Evolutionary conservation across 2,113 vertebrate genomes (phyloP).

Genomic region (Galbula dea): DNA sequence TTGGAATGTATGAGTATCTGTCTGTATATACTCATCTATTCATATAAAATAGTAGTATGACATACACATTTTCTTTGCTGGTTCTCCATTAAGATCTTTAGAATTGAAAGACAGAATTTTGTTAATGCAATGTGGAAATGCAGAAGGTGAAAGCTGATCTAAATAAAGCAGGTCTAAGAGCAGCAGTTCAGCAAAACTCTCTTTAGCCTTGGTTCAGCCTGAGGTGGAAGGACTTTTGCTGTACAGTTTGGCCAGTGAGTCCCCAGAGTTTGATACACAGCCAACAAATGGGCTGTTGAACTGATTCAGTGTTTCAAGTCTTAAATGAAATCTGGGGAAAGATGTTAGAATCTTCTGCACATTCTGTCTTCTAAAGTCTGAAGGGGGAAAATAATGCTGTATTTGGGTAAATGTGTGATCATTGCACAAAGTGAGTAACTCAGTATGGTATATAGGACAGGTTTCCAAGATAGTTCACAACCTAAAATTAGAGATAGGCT

Average conservation of each 20-base stretch:
- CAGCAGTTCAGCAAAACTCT: neutral
- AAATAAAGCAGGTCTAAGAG: neutral
- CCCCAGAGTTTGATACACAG: neutral
- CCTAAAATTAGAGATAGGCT: neutral
- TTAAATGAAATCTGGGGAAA: neutral
- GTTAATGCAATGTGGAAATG: neutral
- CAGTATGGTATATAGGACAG: neutral
- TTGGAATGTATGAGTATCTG: neutral
- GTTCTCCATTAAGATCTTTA: neutral
- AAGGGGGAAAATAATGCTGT: neutral
- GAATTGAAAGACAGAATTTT: neutral
- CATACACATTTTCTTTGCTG: slow-evolving; percentile 6
- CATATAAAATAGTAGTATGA: neutral
- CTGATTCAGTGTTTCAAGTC: neutral
- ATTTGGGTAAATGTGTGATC: neutral
- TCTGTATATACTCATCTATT: neutral
- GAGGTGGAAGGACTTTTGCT: neutral
- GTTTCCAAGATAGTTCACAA: neutral
- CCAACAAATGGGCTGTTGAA: neutral
- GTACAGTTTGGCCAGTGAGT: neutral
- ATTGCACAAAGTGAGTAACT: neutral
- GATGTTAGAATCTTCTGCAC: neutral
- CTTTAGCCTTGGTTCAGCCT: neutral
- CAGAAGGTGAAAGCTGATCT: neutral
- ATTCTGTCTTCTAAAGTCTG: neutral